Evolutionary conservation across 2,888 invertebrate genomes (phyloP), one percentile per base, ranked within the genome.

Genomic region (Alloscopus bannaensis): DNA sequence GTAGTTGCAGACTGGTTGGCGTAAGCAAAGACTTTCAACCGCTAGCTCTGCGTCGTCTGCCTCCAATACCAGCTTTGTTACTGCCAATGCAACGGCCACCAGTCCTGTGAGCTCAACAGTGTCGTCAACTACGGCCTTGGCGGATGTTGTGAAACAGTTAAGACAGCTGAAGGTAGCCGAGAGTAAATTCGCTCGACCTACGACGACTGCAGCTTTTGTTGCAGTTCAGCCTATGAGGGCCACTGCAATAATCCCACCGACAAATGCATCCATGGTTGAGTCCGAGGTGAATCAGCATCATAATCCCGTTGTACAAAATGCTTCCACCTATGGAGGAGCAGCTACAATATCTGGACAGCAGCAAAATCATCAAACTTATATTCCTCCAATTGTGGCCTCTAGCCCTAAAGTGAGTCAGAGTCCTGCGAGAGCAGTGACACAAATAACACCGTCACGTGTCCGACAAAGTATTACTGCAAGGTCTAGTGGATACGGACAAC

Each of bases 401-500:
- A 84, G 84, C 60, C 83, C 84, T 4, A 80, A 66, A 47, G 29
- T 50, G 8, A 26, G 24, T 36, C 20, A 29, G 29, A 50, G 65
- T 45, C 40, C 73, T 11, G 2, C 22, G 0, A 28, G 26, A 26
- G 4, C 55, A 20, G 28, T 16, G 11, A 29, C 31, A 18, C 26
- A 68, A 8, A 80, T 65, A 6, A 82, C 81, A 3, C 82, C 84
- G 0, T 60, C 82, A 1, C 40, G 77, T 55, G 50, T n/a, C 62
- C 66, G 68, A 70, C 64, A 76, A 22, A 60, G 64, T 52, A 50
- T 52, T 24, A 71, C 60, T 22, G 68, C 70, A 4, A 62, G 80
- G 16, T 80, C 81, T 3, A 83, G 83, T 68, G 83, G 83, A 36
- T 83, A 83, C 52, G 83, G 83, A 8, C 72, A 69, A 28, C 66